These are phyloP conservation scores for Melitaea cinxia DNA, from an alignment of 1,140 invertebrate genomes.

Conservation along the genomic window DNA sequence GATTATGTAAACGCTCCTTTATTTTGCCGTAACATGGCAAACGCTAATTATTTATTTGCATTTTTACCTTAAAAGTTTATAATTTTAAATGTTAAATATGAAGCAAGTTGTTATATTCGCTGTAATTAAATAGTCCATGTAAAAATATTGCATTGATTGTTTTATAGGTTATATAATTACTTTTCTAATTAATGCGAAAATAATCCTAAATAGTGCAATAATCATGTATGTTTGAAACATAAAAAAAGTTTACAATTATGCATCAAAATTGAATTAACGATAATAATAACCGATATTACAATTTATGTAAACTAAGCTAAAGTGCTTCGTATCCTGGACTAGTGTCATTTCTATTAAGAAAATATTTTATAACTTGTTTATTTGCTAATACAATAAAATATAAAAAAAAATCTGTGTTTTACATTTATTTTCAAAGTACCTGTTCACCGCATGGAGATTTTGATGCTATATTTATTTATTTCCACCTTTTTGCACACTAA, in stretches of 20 bases:
- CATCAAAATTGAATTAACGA: neutral
- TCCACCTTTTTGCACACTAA: no score
- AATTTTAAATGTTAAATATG: constrained; percentile 71
- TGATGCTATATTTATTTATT: no score
- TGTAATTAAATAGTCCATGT: constrained; percentile 49
- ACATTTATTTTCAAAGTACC: neutral
- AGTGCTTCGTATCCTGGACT: constrained; percentile 61
- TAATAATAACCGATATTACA: constrained; percentile 46
- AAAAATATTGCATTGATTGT: constrained; percentile 33
- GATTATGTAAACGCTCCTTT: constrained; percentile 73
- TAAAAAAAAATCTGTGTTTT: constrained; percentile 43
- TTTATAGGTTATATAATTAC: constrained; percentile 37
- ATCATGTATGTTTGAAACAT: constrained; percentile 1
- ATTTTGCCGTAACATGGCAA: constrained; percentile 63
- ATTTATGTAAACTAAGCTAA: constrained; percentile 47
- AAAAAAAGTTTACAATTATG: neutral
- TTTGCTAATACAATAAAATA: constrained; percentile 81
- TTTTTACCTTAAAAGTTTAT: constrained; percentile 77
- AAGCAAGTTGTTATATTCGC: constrained; percentile 69
- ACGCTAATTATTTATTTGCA: constrained; percentile 80
- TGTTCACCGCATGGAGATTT: no score
- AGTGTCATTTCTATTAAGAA: constrained; percentile 75
- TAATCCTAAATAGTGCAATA: neutral
- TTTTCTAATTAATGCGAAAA: neutral
- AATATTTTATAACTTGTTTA: constrained; percentile 81